Percentiles rank a stretch among this genome's conserved stretches.
phyloP scores from a whole-genome alignment of 2,888 invertebrate genomes.

The Lumbricus terrestris region DNA sequence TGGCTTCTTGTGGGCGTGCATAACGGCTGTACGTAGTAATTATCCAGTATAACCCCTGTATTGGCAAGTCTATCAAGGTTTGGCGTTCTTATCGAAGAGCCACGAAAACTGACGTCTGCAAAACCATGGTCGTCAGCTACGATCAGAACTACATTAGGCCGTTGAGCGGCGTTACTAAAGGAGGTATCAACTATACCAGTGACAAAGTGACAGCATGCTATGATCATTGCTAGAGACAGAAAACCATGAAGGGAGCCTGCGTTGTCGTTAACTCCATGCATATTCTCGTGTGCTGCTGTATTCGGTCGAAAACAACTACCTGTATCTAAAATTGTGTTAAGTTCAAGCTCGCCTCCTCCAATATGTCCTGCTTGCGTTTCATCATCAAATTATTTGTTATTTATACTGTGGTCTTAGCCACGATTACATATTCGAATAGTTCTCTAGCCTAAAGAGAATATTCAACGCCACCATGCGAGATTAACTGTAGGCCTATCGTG shows the following conservation, averaged over 20 bases:
- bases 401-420: too few species aligned
- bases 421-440: neutral
- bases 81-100: constrained; percentile 50
- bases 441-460: neutral
- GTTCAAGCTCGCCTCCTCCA: neutral
- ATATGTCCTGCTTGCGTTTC: neutral
- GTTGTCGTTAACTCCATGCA: neutral
- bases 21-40: constrained; percentile 56
- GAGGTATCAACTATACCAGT: too few species aligned
- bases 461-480: neutral
- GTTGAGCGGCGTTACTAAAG: neutral
- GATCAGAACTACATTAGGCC: constrained; percentile 51
- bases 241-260: neutral
- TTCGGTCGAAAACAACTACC: neutral
- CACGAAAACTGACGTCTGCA: constrained; percentile 54
- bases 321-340: too few species aligned
- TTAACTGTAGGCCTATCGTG: too few species aligned
- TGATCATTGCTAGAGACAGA: neutral
- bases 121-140: constrained; percentile 55
- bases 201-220: neutral
- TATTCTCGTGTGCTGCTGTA: neutral
- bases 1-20: constrained; percentile 54
- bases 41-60: constrained; percentile 50
- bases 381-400: too few species aligned
- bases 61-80: constrained; percentile 47